Evolutionary conservation across 2,113 vertebrate genomes (phyloP).

Genomic region (Casuarius casuarius): DNA sequence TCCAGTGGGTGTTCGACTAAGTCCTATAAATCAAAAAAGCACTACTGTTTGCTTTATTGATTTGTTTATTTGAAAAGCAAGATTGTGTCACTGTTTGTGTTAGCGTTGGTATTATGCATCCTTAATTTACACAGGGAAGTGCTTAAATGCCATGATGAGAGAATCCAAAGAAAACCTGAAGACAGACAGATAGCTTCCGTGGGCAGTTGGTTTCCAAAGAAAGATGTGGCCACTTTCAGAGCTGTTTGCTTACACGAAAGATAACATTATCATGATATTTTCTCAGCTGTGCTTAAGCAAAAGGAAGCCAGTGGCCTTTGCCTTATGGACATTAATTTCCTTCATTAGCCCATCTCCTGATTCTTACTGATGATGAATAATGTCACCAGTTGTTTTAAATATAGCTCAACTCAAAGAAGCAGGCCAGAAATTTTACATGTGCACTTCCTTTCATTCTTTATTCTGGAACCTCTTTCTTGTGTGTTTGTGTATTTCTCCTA

Average conservation of each 20-base stretch:
- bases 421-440: neutral
- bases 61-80: neutral
- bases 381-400: slow-evolving; percentile 6
- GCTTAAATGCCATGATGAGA: neutral
- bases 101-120: neutral
- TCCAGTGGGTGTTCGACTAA: neutral
- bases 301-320: slow-evolving; percentile 32
- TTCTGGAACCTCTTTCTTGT: neutral
- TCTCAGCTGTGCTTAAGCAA: slow-evolving; percentile 42
- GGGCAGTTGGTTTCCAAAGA: slow-evolving; percentile 5
- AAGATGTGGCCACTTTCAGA: neutral
- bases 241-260: neutral
- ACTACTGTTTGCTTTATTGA: neutral
- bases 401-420: neutral
- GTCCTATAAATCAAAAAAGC: neutral
- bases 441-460: slow-evolving; percentile 9
- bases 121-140: neutral
- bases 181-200: neutral
- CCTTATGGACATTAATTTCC: neutral
- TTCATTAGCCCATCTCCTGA: neutral
- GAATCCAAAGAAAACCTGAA: neutral
- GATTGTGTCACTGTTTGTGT: neutral
- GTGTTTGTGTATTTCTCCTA: neutral
- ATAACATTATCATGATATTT: slow-evolving; percentile 32
- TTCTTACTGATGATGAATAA: neutral